phyloP scores from a whole-genome alignment of 2,113 vertebrate species.

The Sinosuthora webbiana region DNA sequence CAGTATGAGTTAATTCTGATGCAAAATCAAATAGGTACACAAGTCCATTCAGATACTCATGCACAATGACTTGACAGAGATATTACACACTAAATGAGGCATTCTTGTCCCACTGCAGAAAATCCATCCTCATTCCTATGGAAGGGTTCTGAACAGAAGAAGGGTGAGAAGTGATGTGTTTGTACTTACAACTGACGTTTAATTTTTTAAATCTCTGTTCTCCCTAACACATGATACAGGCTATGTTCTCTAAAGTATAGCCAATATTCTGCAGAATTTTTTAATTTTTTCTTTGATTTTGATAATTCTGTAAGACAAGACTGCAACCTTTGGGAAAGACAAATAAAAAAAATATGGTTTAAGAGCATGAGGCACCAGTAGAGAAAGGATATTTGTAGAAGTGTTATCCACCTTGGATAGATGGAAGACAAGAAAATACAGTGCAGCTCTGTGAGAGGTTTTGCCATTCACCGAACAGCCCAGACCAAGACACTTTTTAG shows the following conservation, averaged over 20 bases:
- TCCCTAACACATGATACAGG: not conserved
- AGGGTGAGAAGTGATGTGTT: not conserved
- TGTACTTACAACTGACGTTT: not conserved
- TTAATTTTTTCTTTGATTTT: not conserved
- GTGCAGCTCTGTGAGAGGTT: not conserved
- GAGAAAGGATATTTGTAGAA: not conserved
- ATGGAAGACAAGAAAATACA: not conserved
- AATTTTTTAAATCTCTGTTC: not conserved
- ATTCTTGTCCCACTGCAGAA: not conserved
- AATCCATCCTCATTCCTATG: not conserved
- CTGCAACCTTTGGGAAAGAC: not conserved
- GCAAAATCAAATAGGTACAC: not conserved
- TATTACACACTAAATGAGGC: not conserved
- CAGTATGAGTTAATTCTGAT: not conserved
- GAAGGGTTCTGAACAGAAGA: not conserved
- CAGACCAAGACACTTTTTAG: not conserved
- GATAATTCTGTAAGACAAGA: not conserved
- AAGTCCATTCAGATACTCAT: not conserved
- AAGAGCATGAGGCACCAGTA: not conserved
- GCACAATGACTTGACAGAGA: not conserved
- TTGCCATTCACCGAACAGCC: not conserved
- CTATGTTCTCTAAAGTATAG: not conserved
- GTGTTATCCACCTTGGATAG: not conserved
- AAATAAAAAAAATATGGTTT: not conserved
- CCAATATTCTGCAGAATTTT: fast-evolving